phyloP scores from a whole-genome alignment of 2,888 invertebrate species.

The Cosmia pyralina region DNA sequence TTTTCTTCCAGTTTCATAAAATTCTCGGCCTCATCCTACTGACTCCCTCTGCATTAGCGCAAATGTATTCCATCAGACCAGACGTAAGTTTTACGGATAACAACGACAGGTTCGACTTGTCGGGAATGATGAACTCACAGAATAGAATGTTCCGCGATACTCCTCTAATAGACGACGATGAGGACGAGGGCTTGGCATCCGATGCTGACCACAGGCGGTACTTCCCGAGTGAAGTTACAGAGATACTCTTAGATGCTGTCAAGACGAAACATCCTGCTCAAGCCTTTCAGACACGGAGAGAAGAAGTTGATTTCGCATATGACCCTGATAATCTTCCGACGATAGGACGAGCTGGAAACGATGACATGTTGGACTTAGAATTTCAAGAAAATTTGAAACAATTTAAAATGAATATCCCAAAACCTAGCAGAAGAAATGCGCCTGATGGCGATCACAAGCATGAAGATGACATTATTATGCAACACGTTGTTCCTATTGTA shows the following conservation, averaged over 20 bases:
- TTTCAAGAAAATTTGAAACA: constrained; percentile 68
- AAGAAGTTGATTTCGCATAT: constrained; percentile 58
- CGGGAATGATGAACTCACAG: constrained; percentile 68
- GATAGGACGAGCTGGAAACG: constrained; percentile 58
- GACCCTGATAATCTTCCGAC: constrained; percentile 30
- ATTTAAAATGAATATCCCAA: constrained; percentile 50
- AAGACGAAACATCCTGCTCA: not conserved
- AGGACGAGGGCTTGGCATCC: not conserved
- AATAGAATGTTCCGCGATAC: constrained; percentile 48
- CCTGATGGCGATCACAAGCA: constrained; percentile 50
- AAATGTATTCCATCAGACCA: constrained; percentile 70
- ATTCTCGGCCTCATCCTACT: constrained; percentile 25
- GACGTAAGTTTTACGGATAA: constrained; percentile 77
- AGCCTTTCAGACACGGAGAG: constrained; percentile 8
- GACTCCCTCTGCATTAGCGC: constrained; percentile 49
- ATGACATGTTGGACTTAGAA: constrained; percentile 67
- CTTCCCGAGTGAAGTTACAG: constrained; percentile 7
- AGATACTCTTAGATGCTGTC: not conserved
- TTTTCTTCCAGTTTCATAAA: constrained; percentile 34
- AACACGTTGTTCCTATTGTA: constrained; percentile 77
- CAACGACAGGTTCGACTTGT: constrained; percentile 80
- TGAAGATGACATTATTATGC: constrained; percentile 64
- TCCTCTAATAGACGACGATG: constrained; percentile 12
- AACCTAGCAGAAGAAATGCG: constrained; percentile 37
- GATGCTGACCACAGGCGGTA: constrained; percentile 61